Evolutionary conservation across 30 jellyfish, hydroid and myxozoan genomes (phyloP).

Genomic region (Hydra vulgaris): DNA sequence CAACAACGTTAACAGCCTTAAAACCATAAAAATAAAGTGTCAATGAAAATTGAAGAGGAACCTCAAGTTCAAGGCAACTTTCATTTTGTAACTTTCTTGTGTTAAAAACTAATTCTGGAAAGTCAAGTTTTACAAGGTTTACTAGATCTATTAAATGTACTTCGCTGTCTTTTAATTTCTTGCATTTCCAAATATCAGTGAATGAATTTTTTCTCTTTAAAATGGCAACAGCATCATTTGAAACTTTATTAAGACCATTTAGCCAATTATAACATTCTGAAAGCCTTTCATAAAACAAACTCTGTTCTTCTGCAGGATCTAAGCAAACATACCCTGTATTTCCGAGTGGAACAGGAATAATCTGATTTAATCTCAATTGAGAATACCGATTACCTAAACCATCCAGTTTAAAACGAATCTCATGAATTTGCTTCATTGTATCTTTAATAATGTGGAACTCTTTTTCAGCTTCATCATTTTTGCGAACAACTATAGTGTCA

Average conservation of each 20-base stretch:
- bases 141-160: background rate
- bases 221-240: slow-evolving; percentile 37
- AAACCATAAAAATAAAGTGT: slow-evolving; percentile 13
- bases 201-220: background rate
- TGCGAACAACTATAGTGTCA: slow-evolving; percentile 24
- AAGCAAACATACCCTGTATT: slow-evolving; percentile 63
- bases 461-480: slow-evolving; percentile 28
- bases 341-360: slow-evolving; percentile 69
- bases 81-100: background rate
- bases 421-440: slow-evolving; percentile 21
- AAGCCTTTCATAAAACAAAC: slow-evolving; percentile 44
- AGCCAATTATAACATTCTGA: slow-evolving; percentile 58
- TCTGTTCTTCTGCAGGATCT: slow-evolving; percentile 78
- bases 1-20: slow-evolving; percentile 3
- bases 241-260: slow-evolving; percentile 39
- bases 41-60: background rate
- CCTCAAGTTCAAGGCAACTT: slow-evolving; percentile 4
- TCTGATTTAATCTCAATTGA: slow-evolving; percentile 11
- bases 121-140: slow-evolving; percentile 4
- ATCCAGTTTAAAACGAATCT: slow-evolving; percentile 6
- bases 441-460: slow-evolving; percentile 17
- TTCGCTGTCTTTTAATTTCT: background rate
- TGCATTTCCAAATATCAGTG: background rate
- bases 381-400: slow-evolving; percentile 13
- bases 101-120: slow-evolving; percentile 17